phyloP scores from a whole-genome alignment of 2,113 vertebrate genomes.

The Periophthalmodon schlosseri region DNA sequence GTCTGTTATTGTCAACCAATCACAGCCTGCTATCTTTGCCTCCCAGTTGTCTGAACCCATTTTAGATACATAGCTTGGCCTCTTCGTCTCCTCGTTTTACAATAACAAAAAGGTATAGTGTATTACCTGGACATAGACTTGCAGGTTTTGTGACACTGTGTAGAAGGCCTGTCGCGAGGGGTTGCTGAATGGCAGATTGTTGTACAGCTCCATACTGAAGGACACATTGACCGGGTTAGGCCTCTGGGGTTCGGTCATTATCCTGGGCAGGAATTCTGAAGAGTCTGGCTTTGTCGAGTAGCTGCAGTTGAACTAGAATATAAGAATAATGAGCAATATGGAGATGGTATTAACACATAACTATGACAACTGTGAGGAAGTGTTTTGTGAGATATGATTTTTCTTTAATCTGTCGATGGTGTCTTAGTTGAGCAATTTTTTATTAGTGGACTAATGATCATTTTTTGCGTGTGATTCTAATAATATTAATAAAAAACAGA shows the following conservation, averaged over 20 bases:
- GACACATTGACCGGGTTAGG: conserved; percentile 72
- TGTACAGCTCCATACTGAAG: conserved; percentile 88
- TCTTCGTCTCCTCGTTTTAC: neutral
- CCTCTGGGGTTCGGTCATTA: conserved; percentile 23
- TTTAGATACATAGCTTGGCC: neutral
- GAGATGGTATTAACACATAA: neutral
- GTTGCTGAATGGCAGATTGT: conserved; percentile 73
- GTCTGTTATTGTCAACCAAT: neutral
- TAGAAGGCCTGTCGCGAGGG: conserved; percentile 80
- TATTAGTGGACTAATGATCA: too few species aligned
- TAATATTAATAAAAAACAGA: too few species aligned
- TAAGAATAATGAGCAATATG: conserved; percentile 15
- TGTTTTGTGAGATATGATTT: too few species aligned
- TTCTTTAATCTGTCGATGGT: too few species aligned
- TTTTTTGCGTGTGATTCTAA: too few species aligned
- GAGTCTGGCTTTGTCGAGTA: conserved; percentile 63
- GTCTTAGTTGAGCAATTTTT: too few species aligned
- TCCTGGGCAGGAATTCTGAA: conserved; percentile 1
- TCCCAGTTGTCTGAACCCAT: neutral
- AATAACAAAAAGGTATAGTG: neutral
- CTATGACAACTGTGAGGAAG: neutral
- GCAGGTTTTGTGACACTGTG: conserved; percentile 81
- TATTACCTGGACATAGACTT: conserved; percentile 89
- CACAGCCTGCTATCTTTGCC: neutral
- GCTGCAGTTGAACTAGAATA: conserved; percentile 90